Percentiles rank a stretch among this genome's conserved stretches.
These are phyloP conservation scores for Streptopelia turtur DNA, from an alignment of 2,797 vertebrate species.

Conservation along the genomic window DNA sequence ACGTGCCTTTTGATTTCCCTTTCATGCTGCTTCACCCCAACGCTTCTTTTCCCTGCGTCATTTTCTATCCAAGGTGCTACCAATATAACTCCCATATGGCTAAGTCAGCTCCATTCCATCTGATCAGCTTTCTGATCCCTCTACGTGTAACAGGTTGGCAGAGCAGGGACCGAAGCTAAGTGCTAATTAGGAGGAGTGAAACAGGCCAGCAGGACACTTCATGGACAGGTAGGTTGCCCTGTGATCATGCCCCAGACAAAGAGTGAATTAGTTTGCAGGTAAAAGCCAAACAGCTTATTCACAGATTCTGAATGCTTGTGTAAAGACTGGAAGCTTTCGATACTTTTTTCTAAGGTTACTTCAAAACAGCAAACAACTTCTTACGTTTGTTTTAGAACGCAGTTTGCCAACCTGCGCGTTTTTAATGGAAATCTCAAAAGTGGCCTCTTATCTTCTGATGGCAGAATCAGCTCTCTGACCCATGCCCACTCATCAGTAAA, in stretches of 20 bases:
- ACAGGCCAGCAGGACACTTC: background rate
- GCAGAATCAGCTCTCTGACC: background rate
- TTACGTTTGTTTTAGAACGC: background rate
- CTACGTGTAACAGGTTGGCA: background rate
- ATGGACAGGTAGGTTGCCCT: background rate
- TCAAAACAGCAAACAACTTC: background rate
- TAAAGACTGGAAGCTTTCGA: background rate
- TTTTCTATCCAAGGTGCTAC: background rate
- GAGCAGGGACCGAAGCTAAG: background rate
- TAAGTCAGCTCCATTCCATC: background rate
- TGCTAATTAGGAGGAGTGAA: constrained; percentile 24
- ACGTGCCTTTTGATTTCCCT: background rate
- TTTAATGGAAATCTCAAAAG: constrained; percentile 22
- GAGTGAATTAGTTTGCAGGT: background rate
- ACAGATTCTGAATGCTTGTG: background rate
- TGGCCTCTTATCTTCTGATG: background rate
- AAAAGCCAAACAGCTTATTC: background rate
- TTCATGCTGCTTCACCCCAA: background rate
- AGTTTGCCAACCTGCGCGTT: background rate
- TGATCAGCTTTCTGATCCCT: constrained; percentile 16
- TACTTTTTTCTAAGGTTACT: background rate
- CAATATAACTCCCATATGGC: background rate
- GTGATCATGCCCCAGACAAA: background rate
- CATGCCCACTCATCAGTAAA: constrained; percentile 27
- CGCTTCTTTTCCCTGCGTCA: background rate